Base-by-base conservation (phyloP, 53 echinoderm and acorn worm genomes). In the Temnopleurus reevesii region DNA sequence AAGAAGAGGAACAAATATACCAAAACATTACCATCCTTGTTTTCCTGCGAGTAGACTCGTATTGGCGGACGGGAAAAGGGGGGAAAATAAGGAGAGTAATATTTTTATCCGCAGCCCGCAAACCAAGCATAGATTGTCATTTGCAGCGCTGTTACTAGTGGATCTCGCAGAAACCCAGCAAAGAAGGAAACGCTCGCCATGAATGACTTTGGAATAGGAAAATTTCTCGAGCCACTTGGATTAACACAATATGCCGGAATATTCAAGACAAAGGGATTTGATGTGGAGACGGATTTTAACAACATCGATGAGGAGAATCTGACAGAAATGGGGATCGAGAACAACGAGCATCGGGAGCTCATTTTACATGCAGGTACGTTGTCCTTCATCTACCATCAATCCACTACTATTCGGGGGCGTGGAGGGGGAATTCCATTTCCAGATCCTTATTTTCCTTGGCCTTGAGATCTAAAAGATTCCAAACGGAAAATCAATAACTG, bases 181-280 rank as follows among this genome's bases (percentile, higher is more conserved):
- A 51, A 55, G 60, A 60, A 36, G 71, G 33, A 47, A 47, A 81
- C 41, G 36, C 27, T 59, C 81, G 77, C 29, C 84, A 97, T 97
- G 97, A 97, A 99, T 91, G 91, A 93, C 90, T 92, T 93, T 86
- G 99, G 96, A 86, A 94, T 99, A 76, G 86, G 91, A 71, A 94
- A 95, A 92, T 99, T 99, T 91, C 91, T 99, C 8, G 94, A 87
- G 65, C 99, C 99, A 55, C 92, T 99, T 77, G 99, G 95, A 89
- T 94, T 99, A 91, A 84, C 89, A 89, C 94, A 94, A 90, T 96
- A 96, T 95, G 92, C 89, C 66, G 92, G 93, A 85, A 91, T 94
- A 90, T 99, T 99, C 89, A 91, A 92, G 89, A 96, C 83, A 59
- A 99, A 99, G 89, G 99, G 99, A 81, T 99, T 96, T 56, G 99